A percentile compares a stretch with the other conserved stretches of the same genome.
Evolutionary conservation across 2,797 vertebrate species (phyloP).

Genomic region (Phalanger gymnotis): DNA sequence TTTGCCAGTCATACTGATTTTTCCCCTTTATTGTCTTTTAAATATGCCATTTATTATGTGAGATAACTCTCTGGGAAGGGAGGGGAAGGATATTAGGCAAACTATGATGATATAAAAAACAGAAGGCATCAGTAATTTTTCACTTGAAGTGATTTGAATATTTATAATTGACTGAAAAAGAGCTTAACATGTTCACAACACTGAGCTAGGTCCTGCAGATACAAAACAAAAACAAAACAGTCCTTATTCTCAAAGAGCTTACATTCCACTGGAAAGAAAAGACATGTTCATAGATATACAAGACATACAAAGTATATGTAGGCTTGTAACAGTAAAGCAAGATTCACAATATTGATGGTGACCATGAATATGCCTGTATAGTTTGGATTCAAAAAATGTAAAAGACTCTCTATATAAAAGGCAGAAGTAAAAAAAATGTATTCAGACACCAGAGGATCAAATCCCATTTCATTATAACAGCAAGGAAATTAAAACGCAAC

Average conservation of each 20-base stretch:
- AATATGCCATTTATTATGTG: not conserved
- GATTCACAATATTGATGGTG: no score
- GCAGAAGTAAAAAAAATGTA: no score
- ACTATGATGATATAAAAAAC: not conserved
- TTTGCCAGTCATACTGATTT: not conserved
- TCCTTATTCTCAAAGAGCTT: not conserved
- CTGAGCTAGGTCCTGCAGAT: not conserved
- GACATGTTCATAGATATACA: not conserved
- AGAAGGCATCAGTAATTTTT: not conserved
- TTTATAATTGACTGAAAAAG: not conserved
- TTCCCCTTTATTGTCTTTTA: not conserved
- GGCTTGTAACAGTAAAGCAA: no score
- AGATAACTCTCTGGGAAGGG: not conserved
- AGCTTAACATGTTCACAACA: not conserved
- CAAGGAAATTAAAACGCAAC: no score
- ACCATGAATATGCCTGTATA: no score
- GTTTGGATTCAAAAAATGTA: no score
- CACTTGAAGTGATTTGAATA: not conserved
- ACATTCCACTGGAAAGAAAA: no score
- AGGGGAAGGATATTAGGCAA: not conserved
- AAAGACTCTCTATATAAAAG: no score
- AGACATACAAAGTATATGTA: not conserved
- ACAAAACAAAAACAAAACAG: not conserved
- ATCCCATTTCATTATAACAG: no score
- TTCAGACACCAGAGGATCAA: no score